A percentile compares a stretch with the other conserved stretches of the same genome.
These are phyloP conservation scores for Drosophila pectinifera DNA, from an alignment of 1,140 invertebrate genomes.

Conservation along the genomic window DNA sequence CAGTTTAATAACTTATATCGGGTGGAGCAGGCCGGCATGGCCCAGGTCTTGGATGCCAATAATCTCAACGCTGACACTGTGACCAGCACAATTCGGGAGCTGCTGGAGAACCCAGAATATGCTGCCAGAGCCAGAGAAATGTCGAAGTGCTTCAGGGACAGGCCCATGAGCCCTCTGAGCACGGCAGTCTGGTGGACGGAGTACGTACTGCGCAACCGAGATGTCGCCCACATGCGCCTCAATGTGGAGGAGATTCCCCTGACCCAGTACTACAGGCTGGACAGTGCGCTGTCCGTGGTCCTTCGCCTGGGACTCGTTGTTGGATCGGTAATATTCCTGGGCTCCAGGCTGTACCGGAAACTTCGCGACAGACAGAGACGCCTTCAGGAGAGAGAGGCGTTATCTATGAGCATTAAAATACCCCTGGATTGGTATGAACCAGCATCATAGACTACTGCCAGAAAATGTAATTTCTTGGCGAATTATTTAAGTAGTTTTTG, in stretches of 20 bases:
- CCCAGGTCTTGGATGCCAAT: slow-evolving; percentile 49
- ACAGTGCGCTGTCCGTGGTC: slow-evolving; percentile 7
- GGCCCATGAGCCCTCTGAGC: slow-evolving; percentile 86
- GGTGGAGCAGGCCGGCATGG: slow-evolving; percentile 86
- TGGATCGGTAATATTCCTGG: slow-evolving; percentile 9
- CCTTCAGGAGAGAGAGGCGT: not conserved
- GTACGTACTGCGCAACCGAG: slow-evolving; percentile 84
- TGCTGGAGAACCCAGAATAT: slow-evolving; percentile 34
- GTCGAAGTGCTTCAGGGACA: slow-evolving; percentile 86
- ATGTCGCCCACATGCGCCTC: slow-evolving; percentile 81
- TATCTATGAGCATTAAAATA: not conserved
- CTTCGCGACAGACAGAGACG: not conserved
- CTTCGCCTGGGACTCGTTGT: slow-evolving; percentile 14
- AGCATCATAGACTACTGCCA: too few relatives aligned
- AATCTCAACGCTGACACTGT: slow-evolving; percentile 10
- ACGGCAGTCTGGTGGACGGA: slow-evolving; percentile 88
- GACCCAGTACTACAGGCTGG: slow-evolving; percentile 30
- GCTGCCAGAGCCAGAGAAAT: slow-evolving; percentile 57
- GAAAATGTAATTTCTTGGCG: too few relatives aligned
- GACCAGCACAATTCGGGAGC: slow-evolving; percentile 8
- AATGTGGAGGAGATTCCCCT: slow-evolving; percentile 52
- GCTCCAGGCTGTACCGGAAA: not conserved
- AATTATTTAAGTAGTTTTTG: not conserved
- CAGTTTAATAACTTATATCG: slow-evolving; percentile 50
- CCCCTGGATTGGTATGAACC: not conserved